Conservation (phyloP, 2,797 vertebrate genomes). For the Eulemur mongoz region DNA sequence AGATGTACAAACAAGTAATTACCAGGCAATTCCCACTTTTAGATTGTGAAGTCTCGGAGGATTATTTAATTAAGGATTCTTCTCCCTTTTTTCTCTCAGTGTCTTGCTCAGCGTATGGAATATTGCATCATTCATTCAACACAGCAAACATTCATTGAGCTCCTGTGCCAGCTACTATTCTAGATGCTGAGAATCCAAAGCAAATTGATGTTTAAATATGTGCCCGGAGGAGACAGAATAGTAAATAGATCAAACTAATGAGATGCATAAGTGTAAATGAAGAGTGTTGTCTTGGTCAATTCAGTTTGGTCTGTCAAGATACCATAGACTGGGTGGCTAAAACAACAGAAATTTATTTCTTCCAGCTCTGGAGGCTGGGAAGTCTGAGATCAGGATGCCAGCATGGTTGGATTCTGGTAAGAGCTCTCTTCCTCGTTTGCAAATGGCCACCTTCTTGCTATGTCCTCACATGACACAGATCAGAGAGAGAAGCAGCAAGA, state of each 20-base stretch:
- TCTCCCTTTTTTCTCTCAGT: background rate
- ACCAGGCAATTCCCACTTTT: background rate
- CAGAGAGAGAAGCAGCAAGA: background rate
- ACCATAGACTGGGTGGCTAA: background rate
- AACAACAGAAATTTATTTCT: background rate
- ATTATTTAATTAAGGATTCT: background rate
- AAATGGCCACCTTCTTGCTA: background rate
- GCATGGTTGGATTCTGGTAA: background rate
- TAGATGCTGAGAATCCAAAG: background rate
- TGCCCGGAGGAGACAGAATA: background rate
- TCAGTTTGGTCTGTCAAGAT: background rate
- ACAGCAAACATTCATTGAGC: background rate
- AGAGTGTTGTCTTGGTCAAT: background rate
- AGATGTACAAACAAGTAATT: background rate
- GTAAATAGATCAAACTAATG: background rate
- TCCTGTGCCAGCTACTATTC: background rate
- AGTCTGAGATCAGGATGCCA: background rate
- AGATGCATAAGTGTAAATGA: background rate
- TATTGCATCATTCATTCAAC: background rate
- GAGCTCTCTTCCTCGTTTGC: background rate
- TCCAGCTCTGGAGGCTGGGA: background rate
- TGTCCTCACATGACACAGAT: background rate
- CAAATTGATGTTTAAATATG: background rate
- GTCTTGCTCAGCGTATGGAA: background rate
- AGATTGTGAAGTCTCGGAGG: background rate